These are phyloP conservation scores for Cinclus cinclus DNA, from an alignment of 2,113 vertebrate genomes.

Conservation along the genomic window DNA sequence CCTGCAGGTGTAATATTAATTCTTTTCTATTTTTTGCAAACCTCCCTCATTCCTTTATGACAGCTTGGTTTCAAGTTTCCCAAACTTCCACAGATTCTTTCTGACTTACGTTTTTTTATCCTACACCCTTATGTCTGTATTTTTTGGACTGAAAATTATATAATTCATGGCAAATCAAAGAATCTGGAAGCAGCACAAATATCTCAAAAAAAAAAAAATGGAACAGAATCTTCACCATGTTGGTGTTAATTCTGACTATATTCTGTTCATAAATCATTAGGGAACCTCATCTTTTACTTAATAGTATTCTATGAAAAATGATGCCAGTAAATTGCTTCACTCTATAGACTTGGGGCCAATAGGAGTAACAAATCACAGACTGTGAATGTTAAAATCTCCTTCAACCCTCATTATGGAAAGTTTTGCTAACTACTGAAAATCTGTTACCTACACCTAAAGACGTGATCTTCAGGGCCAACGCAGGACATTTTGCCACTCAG, in stretches of 20 bases:
- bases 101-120: background rate
- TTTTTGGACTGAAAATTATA: background rate
- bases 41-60: background rate
- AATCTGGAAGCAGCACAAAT: background rate
- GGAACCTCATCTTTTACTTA: background rate
- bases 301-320: background rate
- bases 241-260: background rate
- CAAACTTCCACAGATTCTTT: background rate
- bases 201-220: background rate
- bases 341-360: background rate
- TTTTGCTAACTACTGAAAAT: background rate
- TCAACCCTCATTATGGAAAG: background rate
- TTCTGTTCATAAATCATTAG: background rate
- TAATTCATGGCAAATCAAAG: background rate
- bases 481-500: background rate
- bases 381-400: background rate
- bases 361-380: background rate
- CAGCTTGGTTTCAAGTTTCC: slow-evolving; percentile 2
- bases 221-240: background rate
- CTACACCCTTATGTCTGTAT: background rate
- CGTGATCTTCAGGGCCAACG: background rate
- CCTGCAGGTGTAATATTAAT: background rate
- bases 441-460: background rate
- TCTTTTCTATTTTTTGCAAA: background rate
- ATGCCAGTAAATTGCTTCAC: background rate